These are phyloP conservation scores for Dasyornis broadbenti DNA, from an alignment of 2,113 vertebrate genomes.

Conservation along the genomic window DNA sequence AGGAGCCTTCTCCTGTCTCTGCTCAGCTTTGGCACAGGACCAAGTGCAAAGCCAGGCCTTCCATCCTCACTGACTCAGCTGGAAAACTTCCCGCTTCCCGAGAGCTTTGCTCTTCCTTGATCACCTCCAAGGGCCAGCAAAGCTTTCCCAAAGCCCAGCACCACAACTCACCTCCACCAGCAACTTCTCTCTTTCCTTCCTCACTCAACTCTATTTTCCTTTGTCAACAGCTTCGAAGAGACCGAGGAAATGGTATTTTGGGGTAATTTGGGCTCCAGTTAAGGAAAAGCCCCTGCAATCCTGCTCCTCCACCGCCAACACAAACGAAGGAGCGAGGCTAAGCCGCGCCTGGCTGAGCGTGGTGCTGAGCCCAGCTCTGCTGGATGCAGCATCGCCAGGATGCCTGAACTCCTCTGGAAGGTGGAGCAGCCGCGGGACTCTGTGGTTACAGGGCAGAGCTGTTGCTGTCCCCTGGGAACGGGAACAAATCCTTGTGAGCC, in stretches of 20 bases:
- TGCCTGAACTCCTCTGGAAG: background rate
- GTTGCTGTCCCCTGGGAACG: background rate
- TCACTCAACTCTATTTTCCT: accelerated
- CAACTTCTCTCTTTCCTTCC: background rate
- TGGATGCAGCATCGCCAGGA: background rate
- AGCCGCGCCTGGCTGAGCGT: accelerated
- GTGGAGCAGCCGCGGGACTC: background rate
- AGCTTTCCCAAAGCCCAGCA: background rate
- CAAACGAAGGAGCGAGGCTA: background rate
- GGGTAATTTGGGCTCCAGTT: background rate
- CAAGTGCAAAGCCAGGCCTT: background rate
- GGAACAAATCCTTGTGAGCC: background rate
- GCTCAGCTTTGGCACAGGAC: background rate
- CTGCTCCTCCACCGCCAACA: accelerated
- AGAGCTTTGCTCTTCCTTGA: background rate
- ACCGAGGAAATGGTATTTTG: accelerated
- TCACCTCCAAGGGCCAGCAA: background rate
- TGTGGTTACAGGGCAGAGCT: accelerated
- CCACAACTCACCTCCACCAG: background rate
- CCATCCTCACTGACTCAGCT: background rate
- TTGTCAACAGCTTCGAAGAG: background rate
- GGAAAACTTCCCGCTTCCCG: background rate
- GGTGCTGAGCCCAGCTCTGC: background rate
- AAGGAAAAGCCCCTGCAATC: accelerated
- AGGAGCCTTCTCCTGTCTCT: background rate